phyloP scores from a whole-genome alignment of 2,113 vertebrate species.

The Solea senegalensis region DNA sequence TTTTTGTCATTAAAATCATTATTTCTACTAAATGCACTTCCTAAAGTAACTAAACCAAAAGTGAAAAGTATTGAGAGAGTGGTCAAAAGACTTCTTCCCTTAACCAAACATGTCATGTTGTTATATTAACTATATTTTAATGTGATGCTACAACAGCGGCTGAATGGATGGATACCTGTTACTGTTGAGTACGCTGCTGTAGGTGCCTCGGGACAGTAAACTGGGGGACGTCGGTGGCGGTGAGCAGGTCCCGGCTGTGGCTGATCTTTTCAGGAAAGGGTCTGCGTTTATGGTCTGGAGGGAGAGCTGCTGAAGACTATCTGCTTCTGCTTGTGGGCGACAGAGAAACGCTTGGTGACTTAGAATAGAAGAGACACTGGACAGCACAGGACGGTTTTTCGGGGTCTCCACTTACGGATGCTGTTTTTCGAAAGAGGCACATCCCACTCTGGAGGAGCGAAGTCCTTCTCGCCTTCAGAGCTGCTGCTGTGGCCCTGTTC shows the following conservation, averaged over 20 bases:
- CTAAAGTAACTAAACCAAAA: too few species aligned
- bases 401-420: constrained; percentile 83
- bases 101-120: too few species aligned
- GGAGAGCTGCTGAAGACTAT: constrained; percentile 96
- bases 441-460: constrained; percentile 94
- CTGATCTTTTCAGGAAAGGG: constrained; percentile 91
- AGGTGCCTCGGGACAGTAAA: constrained; percentile 82
- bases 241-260: constrained; percentile 86
- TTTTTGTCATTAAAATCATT: too few species aligned
- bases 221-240: constrained; percentile 84
- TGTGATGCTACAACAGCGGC: too few species aligned
- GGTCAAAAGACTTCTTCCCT: too few species aligned
- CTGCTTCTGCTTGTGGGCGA: constrained; percentile 79
- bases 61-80: too few species aligned
- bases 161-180: constrained; percentile 61
- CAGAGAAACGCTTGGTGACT: not conserved
- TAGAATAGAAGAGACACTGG: not conserved
- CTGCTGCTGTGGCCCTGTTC: constrained; percentile 94
- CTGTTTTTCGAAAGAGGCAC: constrained; percentile 87
- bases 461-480: constrained; percentile 97
- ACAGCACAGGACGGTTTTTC: not conserved
- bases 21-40: too few species aligned
- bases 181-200: constrained; percentile 92
- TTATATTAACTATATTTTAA: too few species aligned
- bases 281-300: constrained; percentile 96